Base-by-base conservation (phyloP, 2,113 vertebrate genomes). In the Aleadryas rufinucha region DNA sequence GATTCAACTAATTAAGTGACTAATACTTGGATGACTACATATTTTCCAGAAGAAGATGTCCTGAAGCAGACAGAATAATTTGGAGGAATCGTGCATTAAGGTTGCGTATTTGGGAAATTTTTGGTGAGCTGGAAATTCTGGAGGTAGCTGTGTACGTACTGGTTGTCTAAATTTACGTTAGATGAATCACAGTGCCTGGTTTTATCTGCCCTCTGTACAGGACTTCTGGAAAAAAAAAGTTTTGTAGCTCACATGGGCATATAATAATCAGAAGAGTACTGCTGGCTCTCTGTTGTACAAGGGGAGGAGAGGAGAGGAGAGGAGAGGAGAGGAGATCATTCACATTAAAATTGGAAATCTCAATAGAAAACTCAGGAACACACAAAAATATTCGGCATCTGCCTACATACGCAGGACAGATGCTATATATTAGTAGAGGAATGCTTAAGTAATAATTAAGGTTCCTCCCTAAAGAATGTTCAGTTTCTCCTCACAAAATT, bases 221-320 rank as follows among this genome's bases (percentile, higher is more conserved):
- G 9, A 68, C 17, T 57, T 76, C 6, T 45, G 24, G n/a, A 74
- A 64, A 61, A 61, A 49, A 16, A 16, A 9, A 26, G 15, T 27
- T 61, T 81, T 39, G 9, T 52, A 45, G 9, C 33, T 71, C 14
- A 49, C 0, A 2, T 59, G 24, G 22, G 6, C 49, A 5, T 59
- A 11, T 7, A 53, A 26, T 50, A 35, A 52, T 45, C 26, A 60
- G 27, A 35, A 66, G 6, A 65, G 28, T 31, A 56, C 9, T 44
- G 18, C 11, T 30, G 33, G 11, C 0, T 53, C 6, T 53, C 8
- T 71, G 24, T 37, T 23, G 4, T 68, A 8, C 0, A 1, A 44
- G 19, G 20, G 9, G 26, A 30, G 11, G 9, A 16, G 26, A 23
- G 65, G 50, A 27, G 20, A 20, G 33, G 39, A 24, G 52, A 31